phyloP scores from a whole-genome alignment of 2,888 invertebrate genomes.

The Petrolisthes cinctipes region DNA sequence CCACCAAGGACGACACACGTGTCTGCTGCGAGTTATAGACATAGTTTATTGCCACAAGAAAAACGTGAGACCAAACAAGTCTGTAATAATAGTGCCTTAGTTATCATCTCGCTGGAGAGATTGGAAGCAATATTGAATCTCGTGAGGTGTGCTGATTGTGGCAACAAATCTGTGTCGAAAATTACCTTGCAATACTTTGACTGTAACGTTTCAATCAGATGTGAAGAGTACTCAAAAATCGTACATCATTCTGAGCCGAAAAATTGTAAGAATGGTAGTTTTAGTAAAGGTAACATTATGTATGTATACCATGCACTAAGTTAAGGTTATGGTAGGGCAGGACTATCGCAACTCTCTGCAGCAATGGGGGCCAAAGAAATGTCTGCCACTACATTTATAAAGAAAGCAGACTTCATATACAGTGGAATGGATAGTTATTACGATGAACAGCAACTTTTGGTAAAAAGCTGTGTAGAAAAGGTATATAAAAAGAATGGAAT shows the following conservation, averaged over 20 bases:
- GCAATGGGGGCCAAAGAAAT: slow-evolving; percentile 19
- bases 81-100: slow-evolving; percentile 6
- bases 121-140: background rate
- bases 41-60: slow-evolving; percentile 16
- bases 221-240: slow-evolving; percentile 2
- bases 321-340: slow-evolving; percentile 9
- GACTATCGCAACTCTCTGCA: slow-evolving; percentile 13
- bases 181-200: slow-evolving; percentile 12
- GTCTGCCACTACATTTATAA: too few relatives aligned
- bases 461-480: too few relatives aligned
- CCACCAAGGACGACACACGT: too few relatives aligned
- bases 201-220: background rate
- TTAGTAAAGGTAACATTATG: background rate
- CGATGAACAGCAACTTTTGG: too few relatives aligned
- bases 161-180: background rate
- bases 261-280: background rate
- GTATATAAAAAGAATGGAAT: too few relatives aligned
- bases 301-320: slow-evolving; percentile 12
- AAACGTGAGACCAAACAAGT: background rate
- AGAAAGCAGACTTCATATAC: too few relatives aligned
- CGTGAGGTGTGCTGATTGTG: background rate
- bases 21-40: slow-evolving; percentile 2
- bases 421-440: too few relatives aligned
- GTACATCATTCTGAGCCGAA: slow-evolving; percentile 16
- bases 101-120: background rate